Percentiles rank a stretch among this genome's conserved stretches.
phyloP scores from a whole-genome alignment of 2,888 invertebrate species.

The Chrysopilus asiliformis region DNA sequence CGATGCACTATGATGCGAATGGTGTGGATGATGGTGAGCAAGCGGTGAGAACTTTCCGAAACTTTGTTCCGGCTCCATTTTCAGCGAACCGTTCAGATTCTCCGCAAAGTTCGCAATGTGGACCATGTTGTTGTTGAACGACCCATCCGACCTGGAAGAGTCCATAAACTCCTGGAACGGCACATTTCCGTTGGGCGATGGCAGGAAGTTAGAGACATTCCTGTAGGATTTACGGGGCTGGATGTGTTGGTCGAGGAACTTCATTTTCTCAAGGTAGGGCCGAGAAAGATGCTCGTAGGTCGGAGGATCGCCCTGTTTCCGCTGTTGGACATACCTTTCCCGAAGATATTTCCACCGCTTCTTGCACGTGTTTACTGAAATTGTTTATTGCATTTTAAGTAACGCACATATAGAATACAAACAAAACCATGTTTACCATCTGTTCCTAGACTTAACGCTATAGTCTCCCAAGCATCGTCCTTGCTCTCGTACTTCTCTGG shows the following conservation, averaged over 20 bases:
- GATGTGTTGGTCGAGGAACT: slow-evolving; percentile 35
- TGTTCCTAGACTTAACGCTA: slow-evolving; percentile 30
- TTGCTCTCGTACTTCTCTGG: slow-evolving; percentile 33
- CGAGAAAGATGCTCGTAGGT: slow-evolving; percentile 35
- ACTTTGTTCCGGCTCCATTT: slow-evolving; percentile 18
- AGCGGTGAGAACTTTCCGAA: slow-evolving; percentile 29
- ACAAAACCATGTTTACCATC: slow-evolving; percentile 25
- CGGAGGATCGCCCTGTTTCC: slow-evolving; percentile 34
- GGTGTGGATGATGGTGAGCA: not conserved
- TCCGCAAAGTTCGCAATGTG: too few relatives aligned
- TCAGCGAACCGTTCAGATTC: slow-evolving; percentile 4
- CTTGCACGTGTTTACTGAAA: slow-evolving; percentile 34
- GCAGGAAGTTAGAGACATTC: slow-evolving; percentile 30
- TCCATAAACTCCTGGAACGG: slow-evolving; percentile 32
- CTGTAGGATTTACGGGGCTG: slow-evolving; percentile 35
- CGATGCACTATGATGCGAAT: slow-evolving; percentile 6
- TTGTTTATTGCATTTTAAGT: not conserved
- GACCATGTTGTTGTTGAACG: slow-evolving; percentile 14
- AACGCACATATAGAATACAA: not conserved
- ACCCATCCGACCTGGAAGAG: slow-evolving; percentile 32
- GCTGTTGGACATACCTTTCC: slow-evolving; percentile 35
- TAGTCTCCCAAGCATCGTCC: slow-evolving; percentile 34
- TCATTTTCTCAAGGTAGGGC: slow-evolving; percentile 36
- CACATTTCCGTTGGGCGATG: slow-evolving; percentile 30
- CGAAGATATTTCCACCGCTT: slow-evolving; percentile 36